Evolutionary conservation across 2,888 invertebrate genomes (phyloP).

Genomic region (Malachius bipustulatus): DNA sequence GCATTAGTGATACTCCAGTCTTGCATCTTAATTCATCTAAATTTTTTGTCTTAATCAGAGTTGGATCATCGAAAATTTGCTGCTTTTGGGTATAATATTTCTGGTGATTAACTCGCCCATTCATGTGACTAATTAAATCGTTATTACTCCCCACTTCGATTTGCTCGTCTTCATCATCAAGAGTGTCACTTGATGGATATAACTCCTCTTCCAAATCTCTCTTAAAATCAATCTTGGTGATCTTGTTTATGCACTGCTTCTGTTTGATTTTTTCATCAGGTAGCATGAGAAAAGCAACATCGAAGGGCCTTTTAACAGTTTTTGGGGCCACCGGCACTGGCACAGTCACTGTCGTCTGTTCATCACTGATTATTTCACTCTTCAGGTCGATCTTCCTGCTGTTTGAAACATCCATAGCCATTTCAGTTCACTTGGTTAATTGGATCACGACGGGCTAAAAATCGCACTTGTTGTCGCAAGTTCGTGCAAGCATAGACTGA

Average conservation of each 20-base stretch:
- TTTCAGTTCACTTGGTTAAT: conserved; percentile 38
- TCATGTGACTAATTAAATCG: conserved; percentile 19
- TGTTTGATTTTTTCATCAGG: conserved; percentile 71
- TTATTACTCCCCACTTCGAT: conserved; percentile 29
- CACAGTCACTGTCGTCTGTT: conserved; percentile 26
- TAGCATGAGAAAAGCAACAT: conserved; percentile 82
- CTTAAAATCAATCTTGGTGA: conserved; percentile 38
- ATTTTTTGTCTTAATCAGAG: conserved; percentile 38
- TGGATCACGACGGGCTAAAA: conserved; percentile 25
- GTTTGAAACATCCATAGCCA: conserved; percentile 55
- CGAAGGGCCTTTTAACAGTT: conserved; percentile 67
- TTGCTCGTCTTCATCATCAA: conserved; percentile 31
- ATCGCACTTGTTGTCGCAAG: conserved; percentile 11
- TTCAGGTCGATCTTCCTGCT: conserved; percentile 35
- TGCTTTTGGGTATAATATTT: conserved; percentile 37
- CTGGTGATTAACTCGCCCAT: conserved; percentile 22
- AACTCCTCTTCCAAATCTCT: conserved; percentile 19
- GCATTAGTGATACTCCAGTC: conserved; percentile 41
- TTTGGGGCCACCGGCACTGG: conserved; percentile 32
- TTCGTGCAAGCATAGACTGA: no score
- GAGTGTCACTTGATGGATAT: conserved; percentile 21
- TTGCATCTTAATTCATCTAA: conserved; percentile 37
- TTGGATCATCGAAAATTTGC: conserved; percentile 50
- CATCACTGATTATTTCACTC: conserved; percentile 35
- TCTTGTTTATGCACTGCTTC: conserved; percentile 44